A percentile compares a stretch with the other conserved stretches of the same genome.
Conservation (phyloP, 2,113 vertebrate species). For the Lycocorax pyrrhopterus region DNA sequence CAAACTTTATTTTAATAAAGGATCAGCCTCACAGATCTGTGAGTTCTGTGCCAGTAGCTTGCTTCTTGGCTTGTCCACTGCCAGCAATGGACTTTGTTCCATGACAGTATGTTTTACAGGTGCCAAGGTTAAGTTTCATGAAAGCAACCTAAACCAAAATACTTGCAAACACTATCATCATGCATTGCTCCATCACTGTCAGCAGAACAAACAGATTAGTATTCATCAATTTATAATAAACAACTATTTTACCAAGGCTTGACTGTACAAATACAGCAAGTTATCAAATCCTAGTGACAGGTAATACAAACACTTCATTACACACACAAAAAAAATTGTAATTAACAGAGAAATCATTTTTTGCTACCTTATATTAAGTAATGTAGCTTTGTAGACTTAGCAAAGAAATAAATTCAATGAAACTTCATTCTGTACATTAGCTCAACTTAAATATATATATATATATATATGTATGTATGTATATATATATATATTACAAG, state of each 20-base stretch:
- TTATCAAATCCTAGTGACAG: slow-evolving; percentile 55
- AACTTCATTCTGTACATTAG: slow-evolving; percentile 72
- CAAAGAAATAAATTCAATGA: slow-evolving; percentile 62
- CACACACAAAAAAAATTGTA: slow-evolving; percentile 35
- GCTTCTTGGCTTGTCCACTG: slow-evolving; percentile 60
- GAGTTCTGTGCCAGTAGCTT: slow-evolving; percentile 46
- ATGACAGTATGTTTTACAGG: slow-evolving; percentile 49
- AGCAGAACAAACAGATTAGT: slow-evolving; percentile 67
- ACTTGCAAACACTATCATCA: slow-evolving; percentile 59
- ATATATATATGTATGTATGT: neutral
- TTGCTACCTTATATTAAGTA: slow-evolving; percentile 62
- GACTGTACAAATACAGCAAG: slow-evolving; percentile 72
- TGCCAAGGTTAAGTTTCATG: slow-evolving; percentile 32
- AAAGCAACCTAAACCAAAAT: slow-evolving; percentile 48
- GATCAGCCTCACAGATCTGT: slow-evolving; percentile 48
- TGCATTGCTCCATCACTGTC: slow-evolving; percentile 59
- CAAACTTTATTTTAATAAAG: slow-evolving; percentile 78
- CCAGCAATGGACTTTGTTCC: slow-evolving; percentile 73
- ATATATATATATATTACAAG: slow-evolving; percentile 61
- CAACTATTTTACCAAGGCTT: slow-evolving; percentile 68
- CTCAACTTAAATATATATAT: slow-evolving; percentile 67
- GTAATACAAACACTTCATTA: slow-evolving; percentile 70
- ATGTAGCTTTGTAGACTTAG: slow-evolving; percentile 66
- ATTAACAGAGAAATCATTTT: slow-evolving; percentile 43
- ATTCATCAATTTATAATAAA: slow-evolving; percentile 61